These are phyloP conservation scores for Campoplex nolae DNA, from an alignment of 2,888 invertebrate species.

Conservation along the genomic window DNA sequence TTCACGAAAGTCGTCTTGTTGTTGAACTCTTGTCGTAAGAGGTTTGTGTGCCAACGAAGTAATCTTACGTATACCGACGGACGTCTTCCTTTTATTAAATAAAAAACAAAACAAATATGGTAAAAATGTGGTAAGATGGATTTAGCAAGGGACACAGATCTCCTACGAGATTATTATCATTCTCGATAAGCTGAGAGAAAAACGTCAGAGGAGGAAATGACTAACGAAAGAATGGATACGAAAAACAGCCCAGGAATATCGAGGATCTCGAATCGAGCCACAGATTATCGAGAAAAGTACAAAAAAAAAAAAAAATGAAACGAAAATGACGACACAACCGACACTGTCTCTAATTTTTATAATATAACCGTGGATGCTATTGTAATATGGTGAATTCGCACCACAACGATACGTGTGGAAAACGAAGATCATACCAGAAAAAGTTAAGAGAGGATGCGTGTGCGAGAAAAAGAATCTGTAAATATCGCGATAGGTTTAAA, in stretches of 20 bases:
- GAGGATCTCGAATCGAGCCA: constrained; percentile 63
- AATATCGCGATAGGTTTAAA: constrained; percentile 76
- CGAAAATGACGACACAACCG: constrained; percentile 72
- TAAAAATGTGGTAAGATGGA: constrained; percentile 56
- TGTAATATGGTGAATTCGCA: constrained; percentile 58
- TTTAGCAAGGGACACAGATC: constrained; percentile 51
- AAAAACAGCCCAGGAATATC: neutral
- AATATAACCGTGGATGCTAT: constrained; percentile 66
- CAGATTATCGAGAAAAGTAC: constrained; percentile 80
- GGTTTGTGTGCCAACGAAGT: constrained; percentile 68
- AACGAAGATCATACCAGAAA: constrained; percentile 29
- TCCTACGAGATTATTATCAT: constrained; percentile 53
- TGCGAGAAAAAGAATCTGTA: constrained; percentile 73
- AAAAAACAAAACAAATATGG: constrained; percentile 59
- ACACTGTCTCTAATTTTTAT: constrained; percentile 81
- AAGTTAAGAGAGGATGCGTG: neutral
- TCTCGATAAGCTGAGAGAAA: constrained; percentile 60
- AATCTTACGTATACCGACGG: constrained; percentile 69
- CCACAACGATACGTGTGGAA: constrained; percentile 39
- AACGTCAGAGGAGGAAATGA: neutral
- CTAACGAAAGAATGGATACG: neutral
- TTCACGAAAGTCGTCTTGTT: constrained; percentile 46
- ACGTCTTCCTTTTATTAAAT: constrained; percentile 76
- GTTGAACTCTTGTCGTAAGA: constrained; percentile 64
- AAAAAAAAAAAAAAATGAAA: constrained; percentile 72